Base-by-base conservation (phyloP, 1,140 invertebrate species). In the Brachionus asplanchnoidis region DNA sequence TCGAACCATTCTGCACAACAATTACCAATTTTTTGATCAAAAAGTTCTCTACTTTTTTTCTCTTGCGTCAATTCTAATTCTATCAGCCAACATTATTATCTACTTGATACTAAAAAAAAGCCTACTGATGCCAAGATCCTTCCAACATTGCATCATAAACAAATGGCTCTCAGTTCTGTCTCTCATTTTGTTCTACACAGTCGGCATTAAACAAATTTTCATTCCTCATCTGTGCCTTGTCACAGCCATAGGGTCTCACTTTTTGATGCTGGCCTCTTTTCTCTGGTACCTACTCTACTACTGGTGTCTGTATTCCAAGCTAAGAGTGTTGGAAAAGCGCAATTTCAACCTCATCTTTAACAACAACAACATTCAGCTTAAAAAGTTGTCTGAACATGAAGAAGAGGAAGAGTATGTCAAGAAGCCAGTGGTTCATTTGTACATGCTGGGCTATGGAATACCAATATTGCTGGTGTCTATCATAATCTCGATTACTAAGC, bases 201-300 rank as follows among this genome's bases (percentile, higher is more conserved):
- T 66, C 1, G 79, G 79, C 11, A 82, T 82, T 14, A 82, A 60
- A 65, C 79, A 82, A 82, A 82, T 82, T 14, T 65, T 65, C 36
- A 42, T 82, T 26, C 79, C 79, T 36, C 53, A 82, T 20, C 26
- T 82, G 40, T 82, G 79, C 8, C 26, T 82, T 12, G 4, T 23
- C 8, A 65, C 53, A 3, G 79, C 36, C 8, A 44, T 82, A 20
- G 56, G 56, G 3, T 23, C 20, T 3, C 79, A 82, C 26, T 82
- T 23, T 82, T 60, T 82, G 26, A 60, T 82, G 9, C 32, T 82
- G 1, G 32, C 53, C 14, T 40, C 40, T 17, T 68, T 82, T 36
- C 11, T 82, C n/a, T 82, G 79, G 79, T 82, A 60, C 40, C 36
- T 82, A 7, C 42, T 82, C n/a, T 82, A 82, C 53, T 82, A 65